These are phyloP conservation scores for Drosophila nasuta DNA, from an alignment of 1,140 invertebrate species.

Conservation along the genomic window DNA sequence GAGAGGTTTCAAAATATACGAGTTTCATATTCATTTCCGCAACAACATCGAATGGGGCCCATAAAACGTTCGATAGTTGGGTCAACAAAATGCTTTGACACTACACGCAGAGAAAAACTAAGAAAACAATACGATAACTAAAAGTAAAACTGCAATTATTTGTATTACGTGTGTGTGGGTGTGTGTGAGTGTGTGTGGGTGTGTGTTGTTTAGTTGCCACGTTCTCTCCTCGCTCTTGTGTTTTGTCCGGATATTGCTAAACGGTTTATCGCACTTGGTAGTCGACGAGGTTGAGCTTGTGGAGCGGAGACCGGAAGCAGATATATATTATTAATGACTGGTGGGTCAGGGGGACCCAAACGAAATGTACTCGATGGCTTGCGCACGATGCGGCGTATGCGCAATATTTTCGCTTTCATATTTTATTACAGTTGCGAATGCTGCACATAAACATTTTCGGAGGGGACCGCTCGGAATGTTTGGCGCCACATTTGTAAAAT, in stretches of 20 bases:
- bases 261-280: constrained; percentile 78
- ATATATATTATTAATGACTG: constrained; percentile 76
- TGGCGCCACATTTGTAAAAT: constrained; percentile 39
- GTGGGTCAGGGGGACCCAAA: background rate
- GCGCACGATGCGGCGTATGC: constrained; percentile 70
- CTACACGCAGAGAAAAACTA: constrained; percentile 15
- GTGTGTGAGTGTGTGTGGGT: background rate
- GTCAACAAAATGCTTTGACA: background rate
- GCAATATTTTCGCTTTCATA: constrained; percentile 65
- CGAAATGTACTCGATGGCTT: constrained; percentile 8
- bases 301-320: constrained; percentile 47
- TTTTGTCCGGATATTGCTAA: constrained; percentile 69
- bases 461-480: background rate
- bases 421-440: constrained; percentile 60
- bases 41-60: too few relatives aligned
- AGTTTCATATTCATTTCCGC: background rate
- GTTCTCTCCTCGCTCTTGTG: constrained; percentile 21
- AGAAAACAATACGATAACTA: constrained; percentile 14
- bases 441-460: constrained; percentile 53
- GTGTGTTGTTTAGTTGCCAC: constrained; percentile 22
- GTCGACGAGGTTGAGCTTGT: constrained; percentile 23
- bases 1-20: background rate
- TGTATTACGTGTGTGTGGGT: constrained; percentile 7
- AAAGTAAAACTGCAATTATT: constrained; percentile 37
- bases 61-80: too few relatives aligned